Evolutionary conservation across 2,113 vertebrate genomes (phyloP).

Genomic region (Mormyrus iriodes): DNA sequence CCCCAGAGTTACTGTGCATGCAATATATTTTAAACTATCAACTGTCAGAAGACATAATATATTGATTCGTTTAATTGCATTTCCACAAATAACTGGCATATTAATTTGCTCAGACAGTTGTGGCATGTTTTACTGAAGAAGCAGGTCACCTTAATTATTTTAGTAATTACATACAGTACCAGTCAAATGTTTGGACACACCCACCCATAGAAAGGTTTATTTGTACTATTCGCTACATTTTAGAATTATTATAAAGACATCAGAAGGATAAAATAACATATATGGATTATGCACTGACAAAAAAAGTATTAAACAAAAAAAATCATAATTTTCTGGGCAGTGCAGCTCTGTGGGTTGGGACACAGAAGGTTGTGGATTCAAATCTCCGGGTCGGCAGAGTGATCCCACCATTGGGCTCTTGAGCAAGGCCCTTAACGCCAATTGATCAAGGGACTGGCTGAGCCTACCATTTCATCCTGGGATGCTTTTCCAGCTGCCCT

Average conservation of each 20-base stretch:
- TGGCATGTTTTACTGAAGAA: too few relatives aligned
- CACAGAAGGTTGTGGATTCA: not conserved
- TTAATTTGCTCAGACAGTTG: too few relatives aligned
- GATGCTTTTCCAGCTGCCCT: not conserved
- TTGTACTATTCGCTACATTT: not conserved
- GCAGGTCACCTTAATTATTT: too few relatives aligned
- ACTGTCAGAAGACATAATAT: not conserved
- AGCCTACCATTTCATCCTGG: not conserved
- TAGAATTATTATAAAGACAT: not conserved
- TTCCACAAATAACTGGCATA: too few relatives aligned
- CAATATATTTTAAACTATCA: not conserved
- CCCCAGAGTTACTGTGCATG: not conserved
- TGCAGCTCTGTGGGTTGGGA: not conserved
- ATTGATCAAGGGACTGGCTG: not conserved
- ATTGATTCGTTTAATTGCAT: too few relatives aligned
- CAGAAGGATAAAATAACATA: too few relatives aligned
- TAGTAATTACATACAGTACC: too few relatives aligned
- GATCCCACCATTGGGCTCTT: not conserved
- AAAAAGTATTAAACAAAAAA: too few relatives aligned
- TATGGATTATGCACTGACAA: too few relatives aligned
- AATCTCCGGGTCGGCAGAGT: not conserved
- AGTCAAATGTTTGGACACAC: too few relatives aligned
- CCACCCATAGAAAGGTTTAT: not conserved
- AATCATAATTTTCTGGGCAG: not conserved
- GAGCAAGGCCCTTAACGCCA: not conserved